Conservation (phyloP, 2,797 vertebrate species). For the Paedocypris micromegethes region DNA sequence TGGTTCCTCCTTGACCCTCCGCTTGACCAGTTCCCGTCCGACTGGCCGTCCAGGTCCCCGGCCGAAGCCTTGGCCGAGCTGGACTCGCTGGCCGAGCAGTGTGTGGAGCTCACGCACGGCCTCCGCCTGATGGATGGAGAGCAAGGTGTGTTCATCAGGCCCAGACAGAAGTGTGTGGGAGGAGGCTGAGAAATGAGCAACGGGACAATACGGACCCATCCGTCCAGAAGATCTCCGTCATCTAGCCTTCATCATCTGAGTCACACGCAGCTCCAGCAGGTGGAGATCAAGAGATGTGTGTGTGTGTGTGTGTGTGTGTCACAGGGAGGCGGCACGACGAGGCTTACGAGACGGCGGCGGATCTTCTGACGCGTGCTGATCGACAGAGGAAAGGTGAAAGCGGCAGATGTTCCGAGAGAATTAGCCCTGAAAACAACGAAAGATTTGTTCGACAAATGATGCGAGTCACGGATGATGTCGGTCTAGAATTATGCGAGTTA, state of each 20-base stretch:
- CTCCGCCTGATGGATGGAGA: constrained; percentile 33
- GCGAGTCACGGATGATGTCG: no score
- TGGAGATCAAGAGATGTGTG: constrained; percentile 19
- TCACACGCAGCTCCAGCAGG: constrained; percentile 8
- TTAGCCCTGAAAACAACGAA: no score
- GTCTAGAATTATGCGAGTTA: no score
- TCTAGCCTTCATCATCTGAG: constrained; percentile 4
- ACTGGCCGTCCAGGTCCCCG: constrained; percentile 54
- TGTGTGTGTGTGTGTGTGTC: constrained; percentile 19
- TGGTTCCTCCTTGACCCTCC: constrained; percentile 40
- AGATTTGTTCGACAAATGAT: no score
- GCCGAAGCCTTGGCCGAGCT: constrained; percentile 53
- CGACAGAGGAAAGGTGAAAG: constrained; percentile 57
- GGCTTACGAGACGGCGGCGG: constrained; percentile 42
- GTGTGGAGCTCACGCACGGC: constrained; percentile 47
- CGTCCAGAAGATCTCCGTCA: constrained; percentile 5
- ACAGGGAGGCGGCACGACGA: constrained; percentile 24
- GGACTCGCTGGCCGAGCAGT: constrained; percentile 49
- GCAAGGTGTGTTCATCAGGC: constrained; percentile 49
- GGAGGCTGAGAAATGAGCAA: constrained; percentile 34
- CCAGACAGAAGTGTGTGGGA: constrained; percentile 38
- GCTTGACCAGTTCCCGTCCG: constrained; percentile 59
- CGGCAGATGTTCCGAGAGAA: no score
- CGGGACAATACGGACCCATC: constrained; percentile 33
- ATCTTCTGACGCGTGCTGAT: constrained; percentile 46